Evolutionary conservation across 1,140 invertebrate genomes (phyloP), one percentile per base, ranked within the genome.

Genomic region (Drosophila fuyamai): DNA sequence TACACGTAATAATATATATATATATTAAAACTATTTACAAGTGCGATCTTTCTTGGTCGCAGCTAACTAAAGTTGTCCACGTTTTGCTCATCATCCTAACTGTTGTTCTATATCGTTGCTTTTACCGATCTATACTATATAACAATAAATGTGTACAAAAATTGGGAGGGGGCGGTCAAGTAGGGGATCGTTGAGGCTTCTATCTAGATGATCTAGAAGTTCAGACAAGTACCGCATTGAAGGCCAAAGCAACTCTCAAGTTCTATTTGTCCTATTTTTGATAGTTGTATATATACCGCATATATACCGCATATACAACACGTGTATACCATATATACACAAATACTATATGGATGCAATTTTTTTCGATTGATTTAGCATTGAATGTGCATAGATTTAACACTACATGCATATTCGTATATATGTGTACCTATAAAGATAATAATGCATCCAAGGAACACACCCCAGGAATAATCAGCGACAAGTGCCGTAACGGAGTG

Each of bases 191-290:
- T 8, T 8, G 8, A 36, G 1, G 8, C 8, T 8, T 32, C 36
- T 12, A 38, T 36, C 35, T 36, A 38, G 8, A 32, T 7, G 7
- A 23, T 23, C 36, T 38, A 38, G 9, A 38, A 38, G 10, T 38
- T 32, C 29, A 23, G 2, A n/a, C 43, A 23, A 9, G n/a, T 48
- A 12, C 9, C 14, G 9, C 14, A 2, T 7, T 12, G 47, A 16
- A 68, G 44, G 55, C 55, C 67, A 60, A 46, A 27, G 18, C 23
- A 73, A 53, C 43, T 55, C 62, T 63, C 48, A 46, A 70, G 60
- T 88, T 85, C 63, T 67, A 72, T 85, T 86, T 81, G 73, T 88
- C 80, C 79, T 85, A 85, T 85, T 85, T 85, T 88, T 85, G 82
- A 85, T 85, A 85, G 82, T 82, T 76, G 79, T 79, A 71, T 82